Evolutionary conservation across 1,140 invertebrate species (phyloP), one percentile per base, ranked within the genome.

Genomic region (Drosophila parabipectinata): DNA sequence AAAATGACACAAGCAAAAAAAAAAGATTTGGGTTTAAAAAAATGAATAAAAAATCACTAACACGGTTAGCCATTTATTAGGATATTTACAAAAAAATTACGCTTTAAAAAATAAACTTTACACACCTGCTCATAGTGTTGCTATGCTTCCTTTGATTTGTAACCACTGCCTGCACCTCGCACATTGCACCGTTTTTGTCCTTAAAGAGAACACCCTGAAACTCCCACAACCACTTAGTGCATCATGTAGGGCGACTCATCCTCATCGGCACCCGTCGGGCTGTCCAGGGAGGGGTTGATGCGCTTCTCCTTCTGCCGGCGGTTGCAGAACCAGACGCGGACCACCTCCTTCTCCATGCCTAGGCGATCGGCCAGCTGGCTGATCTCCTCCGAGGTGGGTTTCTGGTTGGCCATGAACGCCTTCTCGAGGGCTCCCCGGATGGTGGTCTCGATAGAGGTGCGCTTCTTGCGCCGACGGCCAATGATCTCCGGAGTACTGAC

Each of bases 291-390:
- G 0, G 94, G 96, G 91, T 97, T 97, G 81, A 97, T 97, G 59
- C 96, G 93, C 84, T 97, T 97, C 91, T 98, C 97, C 91, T 98
- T 98, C 91, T 98, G 97, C 32, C 97, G 93, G 76, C 97, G 95
- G 93, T 99, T 99, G 93, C 98, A 99, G 92, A 99, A 99, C 98
- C 98, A 99, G 8, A 99, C 98, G 75, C 98, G 93, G 9, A 99
- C 97, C 21, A 99, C 98, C 93, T 99, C 98, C 92, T 99, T 99
- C 92, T 99, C 98, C 97, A 99, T 98, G 69, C 96, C 95, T 12
- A 99, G 94, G 59, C 94, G 95, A 90, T 99, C 97, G 26, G 98
- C 98, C 56, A 99, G 93, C 78, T 97, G 94, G 1, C 96, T 94
- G 77, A 99, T 99, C 92, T 99, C 98, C 92, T 99, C 98, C 12